Evolutionary conservation across 2,797 vertebrate genomes (phyloP), one percentile per base, ranked within the genome.

Genomic region (Lagodon rhomboides): DNA sequence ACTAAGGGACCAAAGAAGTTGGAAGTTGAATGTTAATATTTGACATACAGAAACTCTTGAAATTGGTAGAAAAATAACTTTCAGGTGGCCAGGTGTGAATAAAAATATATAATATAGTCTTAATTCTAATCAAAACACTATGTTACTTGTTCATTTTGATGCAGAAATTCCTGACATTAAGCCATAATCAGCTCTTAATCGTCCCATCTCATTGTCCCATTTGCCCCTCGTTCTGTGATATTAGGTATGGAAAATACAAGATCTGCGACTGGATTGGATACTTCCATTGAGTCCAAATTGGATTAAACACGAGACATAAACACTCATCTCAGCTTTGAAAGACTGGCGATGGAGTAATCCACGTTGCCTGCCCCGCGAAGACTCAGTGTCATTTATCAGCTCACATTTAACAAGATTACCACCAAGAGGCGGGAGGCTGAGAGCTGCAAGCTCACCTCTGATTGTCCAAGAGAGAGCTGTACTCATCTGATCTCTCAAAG

Each of bases 351-450:
- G 27, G 16, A 41, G 9, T 27, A 12, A n/a, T 65, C 18, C 1
- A 34, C 27, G 0, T 34, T 44, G 27, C 1, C 54, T 22, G 12
- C 49, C 27, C 4, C 15, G 20, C 27, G 15, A 18, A 47, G 18
- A 71, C 22, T 34, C 34, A 34, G 55, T n/a, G 41, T 55, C 3
- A 69, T 22, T 68, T 30, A 59, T 50, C 27, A 47, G 41, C 41
- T 60, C 53, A 53, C 9, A 61, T 3, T 1, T 25, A 47, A 63
- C 11, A 38, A 8, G 18, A 47, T 59, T 12, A n/a, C 12, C 25
- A 17, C 20, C 6, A 41, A 27, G 15, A 44, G 30, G 17, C 47
- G 34, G 43, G 25, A 64, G 41, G 38, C 59, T 77, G 51, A 50
- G 25, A 55, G 43, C n/a, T 30, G 41, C 22, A 62, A 55, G 4